Evolutionary conservation across 2,888 invertebrate genomes (phyloP).

Genomic region (Allygus modestus): DNA sequence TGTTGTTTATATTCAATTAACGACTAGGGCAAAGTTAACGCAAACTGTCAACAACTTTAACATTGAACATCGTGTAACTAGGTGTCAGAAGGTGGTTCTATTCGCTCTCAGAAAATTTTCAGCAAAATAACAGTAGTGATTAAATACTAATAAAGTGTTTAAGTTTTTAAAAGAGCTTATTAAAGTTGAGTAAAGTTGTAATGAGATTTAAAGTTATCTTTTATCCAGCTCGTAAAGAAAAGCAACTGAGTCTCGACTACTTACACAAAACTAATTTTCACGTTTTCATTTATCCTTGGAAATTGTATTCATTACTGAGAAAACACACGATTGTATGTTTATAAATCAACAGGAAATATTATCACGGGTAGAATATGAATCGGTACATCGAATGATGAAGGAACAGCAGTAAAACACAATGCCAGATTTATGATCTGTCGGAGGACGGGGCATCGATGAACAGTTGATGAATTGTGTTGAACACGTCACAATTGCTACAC

Average conservation of each 20-base stretch:
- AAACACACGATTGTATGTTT: too few species aligned
- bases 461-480: conserved; percentile 3
- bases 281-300: neutral
- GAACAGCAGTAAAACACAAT: conserved; percentile 23
- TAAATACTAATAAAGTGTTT: conserved; percentile 5
- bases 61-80: neutral
- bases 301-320: too few species aligned
- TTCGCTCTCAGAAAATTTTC: neutral
- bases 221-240: neutral
- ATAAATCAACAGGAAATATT: neutral
- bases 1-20: conserved; percentile 3
- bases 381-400: neutral
- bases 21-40: conserved; percentile 3
- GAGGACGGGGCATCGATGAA: neutral
- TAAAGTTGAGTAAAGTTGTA: conserved; percentile 13
- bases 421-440: conserved; percentile 18
- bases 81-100: neutral
- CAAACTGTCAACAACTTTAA: conserved; percentile 1
- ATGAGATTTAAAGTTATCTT: neutral
- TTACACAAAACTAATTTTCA: conserved; percentile 2
- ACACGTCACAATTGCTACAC: conserved; percentile 8
- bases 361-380: neutral
- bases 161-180: conserved; percentile 6
- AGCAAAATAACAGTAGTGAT: neutral
- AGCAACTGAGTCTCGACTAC: neutral